These are phyloP conservation scores for Diaphora mendica DNA, from an alignment of 2,888 invertebrate genomes.

Conservation along the genomic window DNA sequence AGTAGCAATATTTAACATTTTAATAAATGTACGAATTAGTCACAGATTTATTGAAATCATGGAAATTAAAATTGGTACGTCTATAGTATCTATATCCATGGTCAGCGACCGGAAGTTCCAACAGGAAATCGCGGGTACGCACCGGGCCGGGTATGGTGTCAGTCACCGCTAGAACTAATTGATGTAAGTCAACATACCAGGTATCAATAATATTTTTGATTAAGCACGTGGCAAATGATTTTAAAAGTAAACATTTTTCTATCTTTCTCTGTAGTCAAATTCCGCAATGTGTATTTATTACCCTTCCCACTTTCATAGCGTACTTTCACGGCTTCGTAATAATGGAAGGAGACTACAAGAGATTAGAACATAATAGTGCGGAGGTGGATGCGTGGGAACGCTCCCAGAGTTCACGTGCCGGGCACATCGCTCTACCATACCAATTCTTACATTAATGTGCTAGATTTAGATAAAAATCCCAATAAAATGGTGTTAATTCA, in stretches of 20 bases:
- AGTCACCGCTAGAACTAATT: slow-evolving; percentile 55
- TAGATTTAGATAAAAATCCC: slow-evolving; percentile 75
- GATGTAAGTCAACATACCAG: slow-evolving; percentile 29
- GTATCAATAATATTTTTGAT: slow-evolving; percentile 26
- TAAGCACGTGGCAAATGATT: slow-evolving; percentile 20
- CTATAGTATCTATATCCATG: slow-evolving; percentile 25
- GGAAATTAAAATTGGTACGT: slow-evolving; percentile 24
- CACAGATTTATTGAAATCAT: slow-evolving; percentile 30
- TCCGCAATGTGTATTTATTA: slow-evolving; percentile 61
- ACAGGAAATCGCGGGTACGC: slow-evolving; percentile 58
- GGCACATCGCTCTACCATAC: slow-evolving; percentile 76
- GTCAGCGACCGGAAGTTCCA: slow-evolving; percentile 58
- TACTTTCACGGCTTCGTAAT: slow-evolving; percentile 84
- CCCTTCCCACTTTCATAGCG: slow-evolving; percentile 73
- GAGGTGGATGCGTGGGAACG: slow-evolving; percentile 86
- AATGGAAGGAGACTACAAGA: slow-evolving; percentile 83
- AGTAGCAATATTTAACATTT: background rate
- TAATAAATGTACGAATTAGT: background rate
- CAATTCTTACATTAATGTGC: slow-evolving; percentile 83
- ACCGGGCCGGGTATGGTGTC: slow-evolving; percentile 50
- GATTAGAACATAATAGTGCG: slow-evolving; percentile 85
- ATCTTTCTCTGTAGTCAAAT: slow-evolving; percentile 42
- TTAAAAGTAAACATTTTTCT: background rate
- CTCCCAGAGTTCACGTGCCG: slow-evolving; percentile 85
- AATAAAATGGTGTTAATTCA: slow-evolving; percentile 51